Evolutionary conservation across 2,797 vertebrate genomes (phyloP), one percentile per base, ranked within the genome.

Genomic region (Neosilurus hyrtlii): DNA sequence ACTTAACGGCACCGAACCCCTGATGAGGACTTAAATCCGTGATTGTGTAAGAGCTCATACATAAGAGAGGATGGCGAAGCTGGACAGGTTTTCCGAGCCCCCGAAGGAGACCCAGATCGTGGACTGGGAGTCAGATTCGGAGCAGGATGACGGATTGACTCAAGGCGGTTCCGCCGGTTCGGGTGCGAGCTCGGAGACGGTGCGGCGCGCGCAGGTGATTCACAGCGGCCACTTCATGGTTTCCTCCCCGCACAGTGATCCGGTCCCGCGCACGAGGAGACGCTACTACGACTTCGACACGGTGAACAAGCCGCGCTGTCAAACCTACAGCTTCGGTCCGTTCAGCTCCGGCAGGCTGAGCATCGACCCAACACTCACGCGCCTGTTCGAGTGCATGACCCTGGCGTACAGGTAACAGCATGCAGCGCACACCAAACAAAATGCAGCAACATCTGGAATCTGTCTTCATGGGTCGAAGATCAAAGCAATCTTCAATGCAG

Each of bases 161-260:
- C 79, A 54, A 15, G 84, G 89, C 20, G 89, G 88, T 1, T 0
- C 79, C 12, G 92, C 89, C 9, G 68, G 56, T n/a, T 18, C 56
- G 12, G 67, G 35, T 4, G 76, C 90, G 0, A 24, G 59, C 0
- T 0, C 77, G 0, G 88, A 80, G 0, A 76, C 86, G 0, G 86
- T 92, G 63, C 88, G 89, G 66, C 85, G 92, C 72, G 88, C 91
- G 0, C 97, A 99, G 91, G 97, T 99, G 82, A 99, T 99, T 90
- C 98, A 99, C 93, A 99, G 98, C 76, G 98, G 98, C 0, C 98
- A 99, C 92, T 99, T 99, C 91, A 99, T 99, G 97, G 96, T 99
- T 87, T 99, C 97, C 0, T 98, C 96, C 0, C 98, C 97, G 0
- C 97, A 99, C 94, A 96, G 94, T 59, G 97, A 99, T 90, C 92